A percentile compares a stretch with the other conserved stretches of the same genome.
These are phyloP conservation scores for Syngnathoides biaculeatus DNA, from an alignment of 2,113 vertebrate species.

Conservation along the genomic window DNA sequence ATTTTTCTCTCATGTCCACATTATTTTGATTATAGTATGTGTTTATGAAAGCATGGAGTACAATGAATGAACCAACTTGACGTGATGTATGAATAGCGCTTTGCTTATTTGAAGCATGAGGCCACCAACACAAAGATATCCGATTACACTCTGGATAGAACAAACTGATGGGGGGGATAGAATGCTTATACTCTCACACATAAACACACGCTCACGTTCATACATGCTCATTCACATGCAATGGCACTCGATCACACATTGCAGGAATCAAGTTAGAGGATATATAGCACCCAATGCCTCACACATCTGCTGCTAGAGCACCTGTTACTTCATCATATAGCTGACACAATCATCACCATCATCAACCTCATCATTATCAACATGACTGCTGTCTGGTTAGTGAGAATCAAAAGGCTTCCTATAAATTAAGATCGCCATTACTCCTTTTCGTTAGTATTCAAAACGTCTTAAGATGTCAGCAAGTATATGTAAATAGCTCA, in stretches of 20 bases:
- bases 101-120: slow-evolving; percentile 11
- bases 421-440: not conserved
- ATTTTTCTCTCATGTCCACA: too few relatives aligned
- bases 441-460: not conserved
- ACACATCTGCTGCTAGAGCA: not conserved
- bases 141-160: slow-evolving; percentile 40
- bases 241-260: not conserved
- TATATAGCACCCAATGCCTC: not conserved
- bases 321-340: not conserved
- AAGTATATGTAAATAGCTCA: not conserved
- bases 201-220: not conserved
- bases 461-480: not conserved
- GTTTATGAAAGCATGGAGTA: too few relatives aligned
- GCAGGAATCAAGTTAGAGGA: not conserved
- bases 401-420: not conserved
- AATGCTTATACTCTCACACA: not conserved
- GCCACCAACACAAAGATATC: slow-evolving; percentile 53
- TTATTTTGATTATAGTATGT: too few relatives aligned
- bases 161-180: slow-evolving; percentile 19
- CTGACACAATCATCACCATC: not conserved
- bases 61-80: too few relatives aligned
- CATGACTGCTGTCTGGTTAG: not conserved
- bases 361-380: not conserved
- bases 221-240: not conserved
- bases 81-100: too few relatives aligned